phyloP scores from a whole-genome alignment of 2,113 vertebrate species.

The Anoplopoma fimbria region DNA sequence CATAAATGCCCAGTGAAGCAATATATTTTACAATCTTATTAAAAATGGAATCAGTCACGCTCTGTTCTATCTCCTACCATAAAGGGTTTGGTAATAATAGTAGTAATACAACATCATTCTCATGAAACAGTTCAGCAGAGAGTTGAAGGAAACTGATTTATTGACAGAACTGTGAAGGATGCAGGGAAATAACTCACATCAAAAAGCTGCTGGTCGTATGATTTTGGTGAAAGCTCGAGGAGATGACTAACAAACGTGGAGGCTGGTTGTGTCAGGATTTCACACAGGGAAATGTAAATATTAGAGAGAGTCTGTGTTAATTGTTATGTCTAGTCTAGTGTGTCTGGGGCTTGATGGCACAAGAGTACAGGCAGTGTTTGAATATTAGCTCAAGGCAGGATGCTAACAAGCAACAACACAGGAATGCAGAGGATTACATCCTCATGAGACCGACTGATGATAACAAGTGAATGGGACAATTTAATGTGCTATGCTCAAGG shows the following conservation, averaged over 20 bases:
- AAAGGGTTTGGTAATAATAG: background rate
- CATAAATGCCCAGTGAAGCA: background rate
- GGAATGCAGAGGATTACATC: constrained; percentile 64
- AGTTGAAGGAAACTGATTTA: constrained; percentile 79
- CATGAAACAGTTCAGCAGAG: background rate
- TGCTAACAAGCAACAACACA: constrained; percentile 64
- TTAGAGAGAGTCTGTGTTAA: constrained; percentile 26
- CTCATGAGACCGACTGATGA: constrained; percentile 71
- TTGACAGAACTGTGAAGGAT: constrained; percentile 87
- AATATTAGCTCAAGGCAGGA: constrained; percentile 55
- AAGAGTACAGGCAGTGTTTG: constrained; percentile 28
- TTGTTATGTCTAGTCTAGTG: constrained; percentile 30
- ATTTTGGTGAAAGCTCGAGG: constrained; percentile 78
- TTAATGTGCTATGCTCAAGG: constrained; percentile 66
- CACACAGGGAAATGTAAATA: constrained; percentile 33
- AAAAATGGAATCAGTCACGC: background rate
- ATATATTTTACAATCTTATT: background rate
- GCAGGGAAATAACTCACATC: constrained; percentile 84
- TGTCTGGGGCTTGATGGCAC: constrained; percentile 16
- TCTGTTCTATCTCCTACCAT: constrained; percentile 7
- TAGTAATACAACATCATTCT: constrained; percentile 6
- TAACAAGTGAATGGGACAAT: constrained; percentile 65
- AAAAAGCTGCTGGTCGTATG: constrained; percentile 56
- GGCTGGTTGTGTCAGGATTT: constrained; percentile 19
- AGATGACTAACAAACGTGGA: constrained; percentile 10